Evolutionary conservation across 2,797 vertebrate genomes (phyloP).

Genomic region (Anolis apletophallus): DNA sequence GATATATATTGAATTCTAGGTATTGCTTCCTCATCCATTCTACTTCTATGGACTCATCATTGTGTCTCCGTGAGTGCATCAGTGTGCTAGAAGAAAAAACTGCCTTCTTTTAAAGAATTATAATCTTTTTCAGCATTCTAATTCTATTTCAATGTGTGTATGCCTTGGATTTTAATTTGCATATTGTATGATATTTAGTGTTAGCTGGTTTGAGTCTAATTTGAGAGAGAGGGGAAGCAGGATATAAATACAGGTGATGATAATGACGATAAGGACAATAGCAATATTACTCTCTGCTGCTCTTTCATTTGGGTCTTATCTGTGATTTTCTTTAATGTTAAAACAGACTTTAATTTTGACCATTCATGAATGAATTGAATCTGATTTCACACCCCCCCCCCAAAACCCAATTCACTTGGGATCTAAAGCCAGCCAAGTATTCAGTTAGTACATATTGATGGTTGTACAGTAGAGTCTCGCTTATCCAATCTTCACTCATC

Average conservation of each 20-base stretch:
- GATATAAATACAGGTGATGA: too few species aligned
- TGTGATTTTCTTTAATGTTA: neutral
- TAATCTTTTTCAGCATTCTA: too few species aligned
- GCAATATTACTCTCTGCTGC: neutral
- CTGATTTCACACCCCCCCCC: neutral
- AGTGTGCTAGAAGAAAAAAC: neutral
- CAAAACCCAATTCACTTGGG: neutral
- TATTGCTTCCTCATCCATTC: neutral
- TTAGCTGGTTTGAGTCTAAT: too few species aligned
- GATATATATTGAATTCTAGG: too few species aligned
- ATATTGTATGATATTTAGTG: too few species aligned
- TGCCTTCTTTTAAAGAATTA: too few species aligned
- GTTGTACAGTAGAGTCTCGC: too few species aligned
- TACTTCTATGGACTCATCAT: neutral
- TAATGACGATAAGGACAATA: too few species aligned
- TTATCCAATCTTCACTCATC: too few species aligned
- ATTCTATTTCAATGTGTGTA: too few species aligned
- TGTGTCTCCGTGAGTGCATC: neutral
- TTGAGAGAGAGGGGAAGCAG: too few species aligned
- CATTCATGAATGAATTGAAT: neutral
- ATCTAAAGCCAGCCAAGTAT: neutral
- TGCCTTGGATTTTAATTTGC: too few species aligned
- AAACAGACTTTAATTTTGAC: neutral
- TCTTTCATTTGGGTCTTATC: neutral
- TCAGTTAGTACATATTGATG: neutral